Evolutionary conservation across 2,797 vertebrate genomes (phyloP), one percentile per base, ranked within the genome.

Genomic region (Bovichtus variegatus): DNA sequence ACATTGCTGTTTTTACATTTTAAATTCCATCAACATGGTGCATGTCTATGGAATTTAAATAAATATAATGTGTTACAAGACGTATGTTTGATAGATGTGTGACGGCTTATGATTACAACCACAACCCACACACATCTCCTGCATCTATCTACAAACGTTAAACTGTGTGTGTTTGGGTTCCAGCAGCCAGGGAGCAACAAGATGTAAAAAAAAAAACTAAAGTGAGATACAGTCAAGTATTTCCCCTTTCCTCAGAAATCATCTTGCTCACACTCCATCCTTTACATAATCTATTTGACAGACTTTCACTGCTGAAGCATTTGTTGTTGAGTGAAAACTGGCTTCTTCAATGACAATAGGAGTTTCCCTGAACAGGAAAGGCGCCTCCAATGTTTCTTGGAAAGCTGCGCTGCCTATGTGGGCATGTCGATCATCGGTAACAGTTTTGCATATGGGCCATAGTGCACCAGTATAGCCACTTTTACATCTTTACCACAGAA

Each of bases 371-470:
- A 82, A 82, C 2, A 25, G 36, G 51, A 50, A 58, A 18, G 38
- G 15, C 53, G 19, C 36, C 34, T 43, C 36, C 31, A 23, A 49
- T 57, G 74, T 81, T 89, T 89, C 77, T 59, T 84, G 80, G 89
- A 89, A 91, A 73, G 77, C 74, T 54, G 36, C 4, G 0, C 34
- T 21, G 63, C 34, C 3, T 21, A 11, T 72, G 71, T 51, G 34
- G 65, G 50, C 21, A n/a, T 18, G 3, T 27, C 38, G 44, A 38
- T 57, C 64, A 65, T 31, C 54, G 62, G 7, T 8, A 65, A 68
- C 40, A 12, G 34, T 58, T 43, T n/a, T n/a, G n/a, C 38, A 76
- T 70, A 66, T 61, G 71, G 64, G 65, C 51, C 55, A 21, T 4
- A 23, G 5, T 47, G 41, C 80, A 50, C 41, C 38, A 2, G n/a